Evolutionary conservation across 92 coral and sea anemone genomes (phyloP), one percentile per base, ranked within the genome.

Genomic region (Ricordea florida): DNA sequence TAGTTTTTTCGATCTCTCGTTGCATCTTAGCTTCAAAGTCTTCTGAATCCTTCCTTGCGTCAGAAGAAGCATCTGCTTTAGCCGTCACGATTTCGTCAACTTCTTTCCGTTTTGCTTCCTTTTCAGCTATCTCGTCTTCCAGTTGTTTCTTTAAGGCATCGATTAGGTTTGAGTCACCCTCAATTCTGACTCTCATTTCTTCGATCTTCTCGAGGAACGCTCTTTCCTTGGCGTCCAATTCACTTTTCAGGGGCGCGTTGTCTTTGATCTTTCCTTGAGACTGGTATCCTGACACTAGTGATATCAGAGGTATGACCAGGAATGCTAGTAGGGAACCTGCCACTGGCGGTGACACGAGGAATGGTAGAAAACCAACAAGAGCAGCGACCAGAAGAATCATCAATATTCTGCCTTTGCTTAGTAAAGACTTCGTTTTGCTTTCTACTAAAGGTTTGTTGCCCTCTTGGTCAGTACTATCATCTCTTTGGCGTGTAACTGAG

Each of bases 81-180:
- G 43, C 35, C 25, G 59, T 82, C 30, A 88, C 79, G 2, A 69
- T 28, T 50, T 91, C 88, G 57, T 87, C 88, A 15, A 37, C 55
- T 34, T 68, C 80, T 8, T 33, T n/a, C 23, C 48, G 52, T 18
- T 60, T 77, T 10, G 33, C 80, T 66, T 79, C 76, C 21, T 86
- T 86, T 57, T 78, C 87, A 11, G 87, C 40, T 17, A 84, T 80
- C 52, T 88, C 97, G 22, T 88, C 87, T 41, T 76, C 73, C 20
- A 91, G 84, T 26, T 80, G 93, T n/a, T 55, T 83, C 29, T 74
- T 81, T 2, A 90, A 62, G 15, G 74, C 89, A 30, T 79, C 80
- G 30, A 90, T 88, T 10, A 90, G 58, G 41, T 63, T 62, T 55
- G 45, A 56, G 43, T 88, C 97, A 27, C 85, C 83, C 48, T 90